Evolutionary conservation across 2,113 vertebrate genomes (phyloP).

Genomic region (Hirundichthys speculiger): DNA sequence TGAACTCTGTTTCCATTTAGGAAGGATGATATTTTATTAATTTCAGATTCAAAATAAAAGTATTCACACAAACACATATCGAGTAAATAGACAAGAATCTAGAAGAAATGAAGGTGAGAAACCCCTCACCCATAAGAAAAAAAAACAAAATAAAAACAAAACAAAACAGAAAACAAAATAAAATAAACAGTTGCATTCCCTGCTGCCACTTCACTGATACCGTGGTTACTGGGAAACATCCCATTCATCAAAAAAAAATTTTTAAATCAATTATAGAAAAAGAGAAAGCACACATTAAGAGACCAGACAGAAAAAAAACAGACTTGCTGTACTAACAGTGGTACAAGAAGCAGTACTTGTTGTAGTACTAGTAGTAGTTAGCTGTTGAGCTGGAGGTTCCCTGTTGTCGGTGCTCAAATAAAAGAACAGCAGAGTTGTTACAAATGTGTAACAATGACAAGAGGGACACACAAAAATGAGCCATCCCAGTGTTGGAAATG

Average conservation of each 20-base stretch:
- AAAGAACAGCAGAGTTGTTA: slow-evolving; percentile 63
- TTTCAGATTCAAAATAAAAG: slow-evolving; percentile 80
- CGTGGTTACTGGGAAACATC: slow-evolving; percentile 65
- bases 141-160: slow-evolving; percentile 37
- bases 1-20: slow-evolving; percentile 65
- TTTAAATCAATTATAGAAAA: slow-evolving; percentile 52
- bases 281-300: slow-evolving; percentile 65
- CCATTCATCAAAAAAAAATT: slow-evolving; percentile 58
- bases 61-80: slow-evolving; percentile 82
- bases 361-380: slow-evolving; percentile 57
- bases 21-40: slow-evolving; percentile 77
- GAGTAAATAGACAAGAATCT: slow-evolving; percentile 77
- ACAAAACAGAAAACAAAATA: slow-evolving; percentile 23
- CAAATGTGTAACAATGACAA: slow-evolving; percentile 59
- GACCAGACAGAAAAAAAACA: slow-evolving; percentile 48
- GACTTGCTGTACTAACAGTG: slow-evolving; percentile 52
- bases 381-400: slow-evolving; percentile 59
- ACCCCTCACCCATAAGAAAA: slow-evolving; percentile 64
- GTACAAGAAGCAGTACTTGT: slow-evolving; percentile 57
- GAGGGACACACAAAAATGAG: slow-evolving; percentile 15
- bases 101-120: not conserved
- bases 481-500: slow-evolving; percentile 28
- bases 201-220: slow-evolving; percentile 56
- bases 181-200: slow-evolving; percentile 59
- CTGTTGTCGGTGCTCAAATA: slow-evolving; percentile 52